These are phyloP conservation scores for Thereva nobilitata DNA, from an alignment of 2,888 invertebrate genomes.

Conservation along the genomic window DNA sequence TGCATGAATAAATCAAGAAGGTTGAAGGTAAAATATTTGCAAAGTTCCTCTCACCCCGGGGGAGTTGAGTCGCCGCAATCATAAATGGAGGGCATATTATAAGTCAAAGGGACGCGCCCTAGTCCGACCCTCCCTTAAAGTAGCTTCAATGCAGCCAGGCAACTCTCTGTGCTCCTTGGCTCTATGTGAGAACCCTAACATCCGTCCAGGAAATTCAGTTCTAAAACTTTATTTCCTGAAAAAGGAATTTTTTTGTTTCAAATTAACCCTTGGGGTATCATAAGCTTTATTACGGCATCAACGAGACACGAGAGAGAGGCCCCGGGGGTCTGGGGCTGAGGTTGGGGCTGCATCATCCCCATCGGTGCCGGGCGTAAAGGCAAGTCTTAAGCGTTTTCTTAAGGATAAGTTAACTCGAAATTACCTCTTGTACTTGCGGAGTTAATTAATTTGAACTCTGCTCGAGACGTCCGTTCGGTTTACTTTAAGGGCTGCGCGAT, in stretches of 20 bases:
- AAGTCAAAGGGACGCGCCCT: background rate
- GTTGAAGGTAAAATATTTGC: conserved; percentile 19
- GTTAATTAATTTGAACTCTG: conserved; percentile 40
- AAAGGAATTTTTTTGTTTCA: conserved; percentile 36
- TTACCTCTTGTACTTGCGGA: conserved; percentile 37
- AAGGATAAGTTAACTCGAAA: conserved; percentile 37
- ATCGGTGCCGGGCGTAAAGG: too few relatives aligned
- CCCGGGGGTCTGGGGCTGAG: background rate
- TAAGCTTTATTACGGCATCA: conserved; percentile 37
- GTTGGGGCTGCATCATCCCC: background rate
- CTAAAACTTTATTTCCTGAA: conserved; percentile 15
- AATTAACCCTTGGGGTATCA: conserved; percentile 40
- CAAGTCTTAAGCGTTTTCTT: background rate
- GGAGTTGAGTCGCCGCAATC: background rate
- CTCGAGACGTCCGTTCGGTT: conserved; percentile 35
- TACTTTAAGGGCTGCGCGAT: conserved; percentile 16
- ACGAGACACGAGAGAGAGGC: conserved; percentile 15
- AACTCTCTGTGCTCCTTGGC: too few relatives aligned
- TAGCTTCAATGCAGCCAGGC: too few relatives aligned
- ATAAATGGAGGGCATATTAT: too few relatives aligned
- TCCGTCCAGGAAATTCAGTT: background rate
- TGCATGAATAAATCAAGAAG: conserved; percentile 17
- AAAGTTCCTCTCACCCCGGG: background rate
- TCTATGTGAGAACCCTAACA: background rate
- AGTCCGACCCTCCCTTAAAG: background rate